Conservation (phyloP, 2,113 vertebrate genomes). For the Neodon shergylaensis region DNA sequence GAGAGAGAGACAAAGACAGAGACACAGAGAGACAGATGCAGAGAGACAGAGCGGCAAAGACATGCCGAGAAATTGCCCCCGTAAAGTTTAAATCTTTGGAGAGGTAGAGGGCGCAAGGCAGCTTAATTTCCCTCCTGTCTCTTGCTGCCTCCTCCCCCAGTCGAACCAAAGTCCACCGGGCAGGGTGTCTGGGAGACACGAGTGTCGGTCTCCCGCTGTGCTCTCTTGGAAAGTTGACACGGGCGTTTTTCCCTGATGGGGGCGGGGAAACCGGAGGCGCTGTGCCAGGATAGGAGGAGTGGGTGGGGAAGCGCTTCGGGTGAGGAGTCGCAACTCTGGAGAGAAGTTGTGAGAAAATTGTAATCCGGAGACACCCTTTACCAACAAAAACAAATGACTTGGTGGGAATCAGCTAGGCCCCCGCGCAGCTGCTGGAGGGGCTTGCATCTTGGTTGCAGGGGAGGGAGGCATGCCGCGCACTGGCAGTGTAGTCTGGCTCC, state of each 20-base stretch:
- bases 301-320: constrained; percentile 56
- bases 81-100: neutral
- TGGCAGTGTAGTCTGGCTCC: neutral
- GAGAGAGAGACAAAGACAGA: neutral
- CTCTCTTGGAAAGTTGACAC: constrained; percentile 60
- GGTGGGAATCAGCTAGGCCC: constrained; percentile 51
- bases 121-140: neutral
- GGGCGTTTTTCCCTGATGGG: constrained; percentile 63
- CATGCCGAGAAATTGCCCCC: neutral
- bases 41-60: too few species aligned
- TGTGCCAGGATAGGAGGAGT: neutral
- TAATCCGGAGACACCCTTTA: constrained; percentile 68
- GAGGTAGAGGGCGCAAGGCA: constrained; percentile 11
- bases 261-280: constrained; percentile 68
- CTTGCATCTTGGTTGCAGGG: neutral
- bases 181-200: neutral
- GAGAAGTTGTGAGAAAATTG: constrained; percentile 68
- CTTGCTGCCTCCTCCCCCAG: constrained; percentile 4
- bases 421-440: neutral
- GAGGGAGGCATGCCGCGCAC: neutral
- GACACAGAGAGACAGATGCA: too few species aligned
- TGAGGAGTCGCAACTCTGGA: constrained; percentile 35
- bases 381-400: constrained; percentile 64
- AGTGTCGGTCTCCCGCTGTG: constrained; percentile 52
- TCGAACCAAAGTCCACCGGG: constrained; percentile 61